Base-by-base conservation (phyloP, 2,888 invertebrate genomes). In the Pecten maximus region DNA sequence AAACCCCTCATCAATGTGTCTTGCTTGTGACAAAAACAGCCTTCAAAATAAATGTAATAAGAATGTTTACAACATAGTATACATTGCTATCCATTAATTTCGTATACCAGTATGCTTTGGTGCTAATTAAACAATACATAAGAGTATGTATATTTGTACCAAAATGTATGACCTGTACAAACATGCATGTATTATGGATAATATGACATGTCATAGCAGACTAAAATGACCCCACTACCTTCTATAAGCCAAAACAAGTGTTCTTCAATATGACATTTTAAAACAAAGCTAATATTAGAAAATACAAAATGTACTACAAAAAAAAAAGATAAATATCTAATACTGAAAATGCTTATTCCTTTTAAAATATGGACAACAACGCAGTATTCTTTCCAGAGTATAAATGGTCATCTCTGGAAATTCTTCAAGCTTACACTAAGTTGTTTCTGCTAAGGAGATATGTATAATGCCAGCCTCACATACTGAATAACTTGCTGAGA, bases 321-420 rank as follows among this genome's bases (percentile, higher is more conserved):
- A 23, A 74, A 35, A 74, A 28, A 28, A 12, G 28, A 74, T 35
- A 74, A 74, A 35, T 12, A 35, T 74, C 28, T 28, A 74, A 74
- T 74, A 74, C 74, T 74, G 74, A 74, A 74, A 74, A 74, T 74
- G 12, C 10, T n/a, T n/a, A n/a, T n/a, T n/a, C n/a, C n/a, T n/a
- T n/a, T n/a, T n/a, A n/a, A n/a, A n/a, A n/a, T n/a, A n/a, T n/a
- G 48, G 19, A 48, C 6, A 48, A 48, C 48, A 48, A 19, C 19
- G 19, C 48, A 48, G 16, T 48, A 48, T 19, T 48, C n/a, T n/a
- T n/a, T 16, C 10, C 19, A 48, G 19, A 48, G 48, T 19, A 4
- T 19, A 1, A 15, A 48, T 48, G 48, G 1, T 48, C 19, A 48
- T 48, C 48, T 48, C 10, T 48, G 48, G 48, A 48, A n/a, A 48